Conservation (phyloP, 2,797 vertebrate species). For the Smutsia gigantea region DNA sequence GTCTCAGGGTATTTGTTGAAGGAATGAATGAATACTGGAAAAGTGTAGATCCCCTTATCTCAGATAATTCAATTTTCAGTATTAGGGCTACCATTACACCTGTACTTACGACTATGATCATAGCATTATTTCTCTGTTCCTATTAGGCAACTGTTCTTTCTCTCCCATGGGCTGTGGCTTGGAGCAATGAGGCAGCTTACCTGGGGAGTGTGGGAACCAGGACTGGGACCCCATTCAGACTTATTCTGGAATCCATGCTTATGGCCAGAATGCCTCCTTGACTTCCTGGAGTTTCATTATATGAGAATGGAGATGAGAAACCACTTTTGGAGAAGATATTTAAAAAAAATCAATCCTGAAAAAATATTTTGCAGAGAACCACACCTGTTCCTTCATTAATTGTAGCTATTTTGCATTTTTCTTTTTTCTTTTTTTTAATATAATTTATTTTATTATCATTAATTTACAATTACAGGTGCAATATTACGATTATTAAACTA, state of each 20-base stretch:
- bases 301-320: neutral
- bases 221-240: neutral
- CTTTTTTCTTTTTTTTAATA: too few species aligned
- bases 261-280: too few species aligned
- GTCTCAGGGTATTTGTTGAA: neutral
- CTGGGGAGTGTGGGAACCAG: neutral
- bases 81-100: fast-evolving
- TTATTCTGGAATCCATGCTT: neutral
- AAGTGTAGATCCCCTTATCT: too few species aligned
- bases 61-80: neutral
- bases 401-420: neutral
- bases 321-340: neutral
- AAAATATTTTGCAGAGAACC: neutral
- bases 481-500: too few species aligned
- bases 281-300: neutral
- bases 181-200: fast-evolving
- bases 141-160: neutral
- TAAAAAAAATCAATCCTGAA: neutral
- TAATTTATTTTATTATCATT: too few species aligned
- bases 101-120: neutral
- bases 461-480: too few species aligned
- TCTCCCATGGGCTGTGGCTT: neutral
- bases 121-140: neutral
- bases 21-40: neutral
- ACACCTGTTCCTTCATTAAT: neutral